A percentile compares a stretch with the other conserved stretches of the same genome.
Conservation (phyloP, 1,140 invertebrate species). For the Littorina saxatilis region DNA sequence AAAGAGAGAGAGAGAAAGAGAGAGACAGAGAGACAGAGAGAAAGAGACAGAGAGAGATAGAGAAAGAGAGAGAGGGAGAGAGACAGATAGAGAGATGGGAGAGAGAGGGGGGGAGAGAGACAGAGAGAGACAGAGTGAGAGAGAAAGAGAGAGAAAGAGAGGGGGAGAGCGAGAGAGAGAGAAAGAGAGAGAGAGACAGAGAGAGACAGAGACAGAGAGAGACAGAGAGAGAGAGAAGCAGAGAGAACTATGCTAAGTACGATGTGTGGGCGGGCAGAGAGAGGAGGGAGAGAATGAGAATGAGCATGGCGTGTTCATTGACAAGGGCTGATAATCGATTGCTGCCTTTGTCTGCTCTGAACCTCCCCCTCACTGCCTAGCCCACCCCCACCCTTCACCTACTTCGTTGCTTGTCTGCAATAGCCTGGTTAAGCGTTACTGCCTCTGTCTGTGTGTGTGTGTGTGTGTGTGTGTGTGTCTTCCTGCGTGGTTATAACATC, state of each 20-base stretch:
- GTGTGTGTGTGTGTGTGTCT: not conserved
- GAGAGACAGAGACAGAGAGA: constrained; percentile 1
- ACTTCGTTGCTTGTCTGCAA: not conserved
- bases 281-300: not conserved
- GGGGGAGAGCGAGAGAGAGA: not conserved
- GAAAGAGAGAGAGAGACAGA: not conserved
- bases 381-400: not conserved
- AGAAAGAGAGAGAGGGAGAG: not conserved
- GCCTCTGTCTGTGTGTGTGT: not conserved
- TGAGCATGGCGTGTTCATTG: too few relatives aligned
- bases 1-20: not conserved
- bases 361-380: too few relatives aligned
- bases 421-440: not conserved
- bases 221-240: not conserved
- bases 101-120: not conserved
- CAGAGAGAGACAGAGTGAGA: not conserved
- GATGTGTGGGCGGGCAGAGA: not conserved
- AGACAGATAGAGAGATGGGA: not conserved
- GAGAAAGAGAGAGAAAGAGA: not conserved
- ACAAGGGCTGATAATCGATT: too few relatives aligned
- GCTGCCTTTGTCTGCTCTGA: too few relatives aligned
- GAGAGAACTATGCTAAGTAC: not conserved
- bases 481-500: too few relatives aligned
- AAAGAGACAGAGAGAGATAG: not conserved
- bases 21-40: not conserved